A percentile compares a stretch with the other conserved stretches of the same genome.
These are phyloP conservation scores for Salvelinus sp. DNA, from an alignment of 2,113 vertebrate genomes.

Conservation along the genomic window DNA sequence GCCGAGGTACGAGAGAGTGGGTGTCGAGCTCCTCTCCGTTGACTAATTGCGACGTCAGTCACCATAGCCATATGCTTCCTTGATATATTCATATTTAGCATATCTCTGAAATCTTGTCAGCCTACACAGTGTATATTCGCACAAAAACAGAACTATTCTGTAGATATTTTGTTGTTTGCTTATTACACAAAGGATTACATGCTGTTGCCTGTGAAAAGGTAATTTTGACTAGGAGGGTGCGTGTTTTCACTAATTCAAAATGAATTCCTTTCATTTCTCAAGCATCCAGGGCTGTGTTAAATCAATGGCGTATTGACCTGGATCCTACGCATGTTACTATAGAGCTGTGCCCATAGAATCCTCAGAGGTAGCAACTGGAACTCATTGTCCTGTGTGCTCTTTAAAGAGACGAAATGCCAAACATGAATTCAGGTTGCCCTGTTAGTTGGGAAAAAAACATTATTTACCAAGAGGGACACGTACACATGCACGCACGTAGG, in stretches of 20 bases:
- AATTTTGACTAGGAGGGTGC: not conserved
- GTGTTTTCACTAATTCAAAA: not conserved
- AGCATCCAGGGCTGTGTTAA: not conserved
- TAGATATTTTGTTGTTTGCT: not conserved
- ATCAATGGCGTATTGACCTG: slow-evolving; percentile 6
- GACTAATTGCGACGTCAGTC: slow-evolving; percentile 6
- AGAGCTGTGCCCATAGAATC: not conserved
- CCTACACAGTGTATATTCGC: not conserved
- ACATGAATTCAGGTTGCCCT: slow-evolving; percentile 4
- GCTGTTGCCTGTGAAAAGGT: not conserved
- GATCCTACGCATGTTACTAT: not conserved
- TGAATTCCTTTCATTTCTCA: slow-evolving; percentile 6
- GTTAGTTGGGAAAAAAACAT: not conserved
- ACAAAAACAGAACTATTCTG: not conserved
- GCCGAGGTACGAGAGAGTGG: not conserved
- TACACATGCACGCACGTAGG: not conserved
- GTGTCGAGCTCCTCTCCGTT: not conserved
- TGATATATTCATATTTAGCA: slow-evolving; percentile 60
- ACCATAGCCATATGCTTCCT: slow-evolving; percentile 69
- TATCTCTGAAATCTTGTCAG: not conserved
- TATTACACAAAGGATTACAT: not conserved
- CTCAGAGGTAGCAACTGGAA: not conserved
- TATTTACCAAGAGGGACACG: not conserved
- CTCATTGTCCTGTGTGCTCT: not conserved
- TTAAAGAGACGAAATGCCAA: not conserved